phyloP scores from a whole-genome alignment of 2,797 vertebrate genomes.

The Capromys pilorides region DNA sequence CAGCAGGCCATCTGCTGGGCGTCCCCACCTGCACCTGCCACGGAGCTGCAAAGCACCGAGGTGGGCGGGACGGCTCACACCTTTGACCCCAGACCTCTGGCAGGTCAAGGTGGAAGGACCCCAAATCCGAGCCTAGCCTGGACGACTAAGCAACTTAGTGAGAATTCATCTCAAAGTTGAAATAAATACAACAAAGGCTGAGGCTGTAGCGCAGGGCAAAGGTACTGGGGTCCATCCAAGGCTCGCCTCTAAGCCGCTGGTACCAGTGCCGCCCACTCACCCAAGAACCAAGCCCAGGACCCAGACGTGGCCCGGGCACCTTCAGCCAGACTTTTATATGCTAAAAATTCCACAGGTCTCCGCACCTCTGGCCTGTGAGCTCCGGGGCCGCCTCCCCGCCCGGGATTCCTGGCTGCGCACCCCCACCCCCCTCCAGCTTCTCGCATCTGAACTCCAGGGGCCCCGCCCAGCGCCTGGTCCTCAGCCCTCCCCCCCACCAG shows the following conservation, averaged over 20 bases:
- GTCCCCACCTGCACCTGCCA: neutral
- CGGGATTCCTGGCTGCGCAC: neutral
- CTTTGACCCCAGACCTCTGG: neutral
- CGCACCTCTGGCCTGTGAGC: neutral
- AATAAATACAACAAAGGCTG: neutral
- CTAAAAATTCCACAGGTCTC: neutral
- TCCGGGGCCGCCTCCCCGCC: neutral
- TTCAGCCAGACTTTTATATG: neutral
- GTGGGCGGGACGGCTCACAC: neutral
- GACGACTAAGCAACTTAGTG: neutral
- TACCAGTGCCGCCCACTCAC: neutral
- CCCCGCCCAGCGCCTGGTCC: no score
- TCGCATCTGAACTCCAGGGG: neutral
- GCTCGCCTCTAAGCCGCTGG: neutral
- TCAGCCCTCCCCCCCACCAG: neutral
- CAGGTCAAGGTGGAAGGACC: neutral
- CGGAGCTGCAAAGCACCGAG: neutral
- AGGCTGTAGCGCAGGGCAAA: neutral
- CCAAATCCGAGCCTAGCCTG: neutral
- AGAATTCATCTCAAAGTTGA: neutral
- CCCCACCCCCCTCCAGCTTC: neutral
- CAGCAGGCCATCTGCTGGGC: neutral
- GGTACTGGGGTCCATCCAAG: neutral
- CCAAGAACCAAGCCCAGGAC: neutral
- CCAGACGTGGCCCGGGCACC: neutral